phyloP scores from a whole-genome alignment of 2,888 invertebrate species.

The Erynnis tages region DNA sequence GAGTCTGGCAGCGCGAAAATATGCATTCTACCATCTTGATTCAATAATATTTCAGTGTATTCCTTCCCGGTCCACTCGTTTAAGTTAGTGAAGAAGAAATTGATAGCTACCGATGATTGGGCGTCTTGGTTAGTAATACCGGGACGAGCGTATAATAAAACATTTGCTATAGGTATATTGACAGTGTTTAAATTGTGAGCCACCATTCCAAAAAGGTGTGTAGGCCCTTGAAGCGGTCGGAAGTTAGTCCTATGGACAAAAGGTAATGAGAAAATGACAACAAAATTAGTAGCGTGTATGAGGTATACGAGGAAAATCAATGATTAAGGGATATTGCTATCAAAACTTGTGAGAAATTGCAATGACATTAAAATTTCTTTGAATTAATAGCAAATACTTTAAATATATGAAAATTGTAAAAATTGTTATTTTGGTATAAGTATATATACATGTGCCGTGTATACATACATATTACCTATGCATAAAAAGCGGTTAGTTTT shows the following conservation, averaged over 20 bases:
- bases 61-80: constrained; percentile 59
- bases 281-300: not conserved
- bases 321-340: too few species aligned
- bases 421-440: too few species aligned
- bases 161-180: constrained; percentile 50
- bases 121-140: constrained; percentile 48
- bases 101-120: constrained; percentile 55
- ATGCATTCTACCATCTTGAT: constrained; percentile 56
- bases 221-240: constrained; percentile 48
- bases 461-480: too few species aligned
- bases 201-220: constrained; percentile 61
- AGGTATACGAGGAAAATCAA: too few species aligned
- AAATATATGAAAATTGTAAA: too few species aligned
- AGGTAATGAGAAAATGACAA: not conserved
- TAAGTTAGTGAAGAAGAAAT: constrained; percentile 47
- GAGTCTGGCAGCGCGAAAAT: constrained; percentile 64
- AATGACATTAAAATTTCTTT: too few species aligned
- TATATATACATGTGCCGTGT: too few species aligned
- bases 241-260: too few species aligned
- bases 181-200: constrained; percentile 59
- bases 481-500: too few species aligned
- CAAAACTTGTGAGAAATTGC: too few species aligned
- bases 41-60: constrained; percentile 50
- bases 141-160: constrained; percentile 48
- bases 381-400: too few species aligned